A percentile compares a stretch with the other conserved stretches of the same genome.
phyloP scores from a whole-genome alignment of 53 echinoderm and acorn worm genomes.

The Holothuria scabra region DNA sequence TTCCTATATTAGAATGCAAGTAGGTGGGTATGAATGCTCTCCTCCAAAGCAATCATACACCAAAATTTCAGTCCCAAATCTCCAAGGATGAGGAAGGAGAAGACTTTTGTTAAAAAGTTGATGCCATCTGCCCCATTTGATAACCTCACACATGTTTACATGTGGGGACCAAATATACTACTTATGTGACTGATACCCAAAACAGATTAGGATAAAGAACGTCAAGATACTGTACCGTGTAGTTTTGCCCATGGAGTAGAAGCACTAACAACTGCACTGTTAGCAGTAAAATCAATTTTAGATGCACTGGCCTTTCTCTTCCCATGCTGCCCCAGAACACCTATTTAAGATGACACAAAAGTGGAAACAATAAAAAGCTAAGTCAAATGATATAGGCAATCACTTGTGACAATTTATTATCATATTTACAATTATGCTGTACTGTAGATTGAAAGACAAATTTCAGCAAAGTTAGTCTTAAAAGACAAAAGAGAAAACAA shows the following conservation, averaged over 20 bases:
- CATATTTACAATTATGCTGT: no score
- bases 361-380: not conserved
- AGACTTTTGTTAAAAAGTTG: no score
- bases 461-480: no score
- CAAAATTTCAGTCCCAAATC: no score
- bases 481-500: no score
- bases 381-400: not conserved
- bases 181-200: not conserved
- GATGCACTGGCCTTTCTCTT: not conserved
- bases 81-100: no score
- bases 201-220: not conserved
- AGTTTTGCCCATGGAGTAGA: not conserved
- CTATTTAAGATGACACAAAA: not conserved
- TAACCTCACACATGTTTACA: no score
- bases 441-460: no score
- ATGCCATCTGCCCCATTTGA: no score
- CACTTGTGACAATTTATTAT: not conserved
- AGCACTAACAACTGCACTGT: not conserved
- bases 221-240: slow-evolving; percentile 1
- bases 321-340: not conserved
- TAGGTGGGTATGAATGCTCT: no score
- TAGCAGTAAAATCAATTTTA: not conserved
- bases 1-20: no score
- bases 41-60: no score
- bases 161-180: not conserved